Evolutionary conservation across 1,140 invertebrate genomes (phyloP), one percentile per base, ranked within the genome.

Genomic region (Neoseiulus cucumeris): DNA sequence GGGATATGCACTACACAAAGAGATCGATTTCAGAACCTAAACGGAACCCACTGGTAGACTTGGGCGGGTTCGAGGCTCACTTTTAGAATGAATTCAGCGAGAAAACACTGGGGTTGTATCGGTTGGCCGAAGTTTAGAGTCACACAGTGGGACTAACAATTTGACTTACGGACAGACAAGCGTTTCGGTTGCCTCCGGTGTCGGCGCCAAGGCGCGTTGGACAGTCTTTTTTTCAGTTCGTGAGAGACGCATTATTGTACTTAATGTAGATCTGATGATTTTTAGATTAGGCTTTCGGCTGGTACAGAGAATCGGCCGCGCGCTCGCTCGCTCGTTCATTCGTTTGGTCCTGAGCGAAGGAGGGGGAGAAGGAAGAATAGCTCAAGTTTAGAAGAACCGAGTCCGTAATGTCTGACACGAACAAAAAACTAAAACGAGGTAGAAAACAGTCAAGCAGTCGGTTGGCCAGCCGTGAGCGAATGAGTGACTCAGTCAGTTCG

Each of bases 241-340:
- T 47, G 45, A 59, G 22, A 59, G 51, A 25, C 1, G 51, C 51
- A 25, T 59, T 59, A 59, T 59, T 59, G 51, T 29, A 59, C 51
- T 25, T 59, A 59, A 59, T 59, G 51, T 25, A 20, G 51, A 59
- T 59, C 22, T 59, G 51, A 59, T 59, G 51, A 59, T 59, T 59
- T 59, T 59, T 59, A 59, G 51, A 59, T 59, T 59, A 59, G 22
- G 45, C 45, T 47, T 22, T 47, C 45, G 45, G 18, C 14, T 20
- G 45, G 28, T 4, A 4, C 45, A 14, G 14, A 14, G 45, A 47
- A 47, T 28, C 45, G 28, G 18, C 7, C 28, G 45, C 18, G 4
- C 45, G 45, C 45, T 47, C 42, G 45, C 45, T 47, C 42, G 12
- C n/a, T 44, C 42, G 12, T n/a, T 44, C 42, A 12, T n/a, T 44